phyloP scores from a whole-genome alignment of 1,140 invertebrate species.

The Probaryconus sp. region DNA sequence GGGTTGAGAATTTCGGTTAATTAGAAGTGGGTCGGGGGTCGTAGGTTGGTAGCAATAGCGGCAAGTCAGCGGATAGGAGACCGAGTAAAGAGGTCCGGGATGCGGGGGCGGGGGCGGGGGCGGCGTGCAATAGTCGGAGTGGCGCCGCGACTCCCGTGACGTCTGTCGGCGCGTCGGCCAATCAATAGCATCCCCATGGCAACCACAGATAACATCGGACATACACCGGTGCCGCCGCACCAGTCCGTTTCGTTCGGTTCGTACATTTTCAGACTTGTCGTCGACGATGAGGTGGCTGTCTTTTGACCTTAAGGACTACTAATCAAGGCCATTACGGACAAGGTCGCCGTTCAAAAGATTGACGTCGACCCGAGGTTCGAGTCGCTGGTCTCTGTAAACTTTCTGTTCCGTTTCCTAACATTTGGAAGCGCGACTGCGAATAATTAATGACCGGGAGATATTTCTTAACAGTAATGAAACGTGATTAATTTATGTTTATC shows the following conservation, averaged over 20 bases:
- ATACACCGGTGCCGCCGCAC: slow-evolving; percentile 69
- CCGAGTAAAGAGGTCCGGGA: slow-evolving; percentile 43
- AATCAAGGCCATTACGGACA: slow-evolving; percentile 48
- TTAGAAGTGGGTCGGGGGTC: slow-evolving; percentile 45
- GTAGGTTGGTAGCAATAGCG: slow-evolving; percentile 25
- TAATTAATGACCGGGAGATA: no score
- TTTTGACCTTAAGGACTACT: slow-evolving; percentile 52
- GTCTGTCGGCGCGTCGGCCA: slow-evolving; percentile 79
- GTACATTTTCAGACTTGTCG: slow-evolving; percentile 57
- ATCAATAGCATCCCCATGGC: slow-evolving; percentile 79
- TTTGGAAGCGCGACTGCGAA: no score
- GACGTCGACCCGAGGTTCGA: background rate
- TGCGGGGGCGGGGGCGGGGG: slow-evolving; percentile 48
- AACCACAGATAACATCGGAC: slow-evolving; percentile 79
- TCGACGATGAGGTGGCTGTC: slow-evolving; percentile 39
- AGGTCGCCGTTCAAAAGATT: slow-evolving; percentile 42
- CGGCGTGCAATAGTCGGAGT: slow-evolving; percentile 75
- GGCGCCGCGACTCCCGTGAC: slow-evolving; percentile 78
- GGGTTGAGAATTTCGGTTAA: slow-evolving; percentile 58
- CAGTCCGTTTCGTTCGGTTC: slow-evolving; percentile 48
- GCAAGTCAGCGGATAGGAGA: slow-evolving; percentile 25
- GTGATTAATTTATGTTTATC: no score
- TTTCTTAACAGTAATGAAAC: no score
- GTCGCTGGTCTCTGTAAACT: background rate
- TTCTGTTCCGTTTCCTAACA: no score